Evolutionary conservation across 1,140 invertebrate species (phyloP).

Genomic region (Halyomorpha halys): DNA sequence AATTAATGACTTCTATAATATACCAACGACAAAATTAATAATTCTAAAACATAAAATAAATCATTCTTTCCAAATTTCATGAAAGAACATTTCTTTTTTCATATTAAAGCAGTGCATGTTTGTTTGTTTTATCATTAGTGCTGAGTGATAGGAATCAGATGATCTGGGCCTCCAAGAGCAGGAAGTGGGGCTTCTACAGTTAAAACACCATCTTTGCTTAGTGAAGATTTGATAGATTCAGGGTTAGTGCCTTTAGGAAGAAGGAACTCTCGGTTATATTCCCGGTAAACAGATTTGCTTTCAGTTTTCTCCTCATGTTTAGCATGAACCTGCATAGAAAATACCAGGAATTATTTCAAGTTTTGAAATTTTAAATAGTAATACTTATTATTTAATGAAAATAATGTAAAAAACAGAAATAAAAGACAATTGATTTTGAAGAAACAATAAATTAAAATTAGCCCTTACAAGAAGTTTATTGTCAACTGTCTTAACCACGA

Average conservation of each 20-base stretch:
- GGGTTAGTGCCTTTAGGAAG: constrained; percentile 88
- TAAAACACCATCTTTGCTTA: constrained; percentile 84
- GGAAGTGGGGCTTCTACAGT: constrained; percentile 89
- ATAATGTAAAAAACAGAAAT: background rate
- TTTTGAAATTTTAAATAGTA: background rate
- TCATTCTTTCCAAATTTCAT: background rate
- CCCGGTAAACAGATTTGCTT: constrained; percentile 85
- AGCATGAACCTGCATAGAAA: constrained; percentile 70
- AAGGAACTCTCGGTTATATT: constrained; percentile 92
- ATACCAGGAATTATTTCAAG: constrained; percentile 11
- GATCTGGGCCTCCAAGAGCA: constrained; percentile 56
- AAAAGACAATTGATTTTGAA: background rate
- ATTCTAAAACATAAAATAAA: background rate
- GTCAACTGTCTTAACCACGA: constrained; percentile 91
- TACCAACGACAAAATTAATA: background rate
- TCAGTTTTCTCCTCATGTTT: constrained; percentile 94
- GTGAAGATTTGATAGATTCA: constrained; percentile 77
- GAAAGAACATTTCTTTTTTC: background rate
- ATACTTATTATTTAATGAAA: background rate
- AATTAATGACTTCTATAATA: constrained; percentile 8
- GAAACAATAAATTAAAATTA: background rate
- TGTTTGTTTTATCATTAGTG: constrained; percentile 39
- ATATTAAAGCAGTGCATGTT: background rate
- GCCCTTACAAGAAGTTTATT: constrained; percentile 81
- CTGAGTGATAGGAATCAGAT: constrained; percentile 67